Evolutionary conservation across 1,140 invertebrate genomes (phyloP).

Genomic region (Microvelia longipes): DNA sequence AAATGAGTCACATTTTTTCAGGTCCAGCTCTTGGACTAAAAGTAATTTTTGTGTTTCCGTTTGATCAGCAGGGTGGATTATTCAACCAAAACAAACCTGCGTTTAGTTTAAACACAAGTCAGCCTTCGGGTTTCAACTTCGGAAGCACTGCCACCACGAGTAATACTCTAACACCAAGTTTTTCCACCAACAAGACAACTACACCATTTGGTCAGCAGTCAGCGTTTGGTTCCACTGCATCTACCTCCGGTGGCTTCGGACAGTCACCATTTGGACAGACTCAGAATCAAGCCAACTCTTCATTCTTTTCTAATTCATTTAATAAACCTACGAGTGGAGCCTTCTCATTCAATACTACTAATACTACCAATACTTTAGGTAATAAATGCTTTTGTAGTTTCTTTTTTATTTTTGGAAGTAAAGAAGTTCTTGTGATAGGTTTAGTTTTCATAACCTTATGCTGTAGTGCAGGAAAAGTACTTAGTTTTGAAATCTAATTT

Average conservation of each 20-base stretch:
- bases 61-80: constrained; percentile 31
- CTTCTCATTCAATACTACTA: constrained; percentile 36
- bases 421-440: no score
- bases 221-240: constrained; percentile 32
- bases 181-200: not conserved
- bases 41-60: no score
- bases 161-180: constrained; percentile 17
- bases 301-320: constrained; percentile 33
- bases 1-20: no score
- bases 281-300: constrained; percentile 27
- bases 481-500: no score
- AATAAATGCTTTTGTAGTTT: constrained; percentile 5
- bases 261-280: constrained; percentile 33
- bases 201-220: no score
- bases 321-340: constrained; percentile 28
- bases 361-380: constrained; percentile 31
- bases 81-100: constrained; percentile 35
- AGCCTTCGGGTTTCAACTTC: constrained; percentile 33
- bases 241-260: constrained; percentile 37
- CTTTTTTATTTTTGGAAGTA: constrained; percentile 22
- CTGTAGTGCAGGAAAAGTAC: no score
- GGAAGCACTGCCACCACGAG: constrained; percentile 30
- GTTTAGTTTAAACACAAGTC: constrained; percentile 31
- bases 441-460: no score
- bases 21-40: no score